Conservation (phyloP, 1,140 invertebrate species). For the Zophobas atratus region DNA sequence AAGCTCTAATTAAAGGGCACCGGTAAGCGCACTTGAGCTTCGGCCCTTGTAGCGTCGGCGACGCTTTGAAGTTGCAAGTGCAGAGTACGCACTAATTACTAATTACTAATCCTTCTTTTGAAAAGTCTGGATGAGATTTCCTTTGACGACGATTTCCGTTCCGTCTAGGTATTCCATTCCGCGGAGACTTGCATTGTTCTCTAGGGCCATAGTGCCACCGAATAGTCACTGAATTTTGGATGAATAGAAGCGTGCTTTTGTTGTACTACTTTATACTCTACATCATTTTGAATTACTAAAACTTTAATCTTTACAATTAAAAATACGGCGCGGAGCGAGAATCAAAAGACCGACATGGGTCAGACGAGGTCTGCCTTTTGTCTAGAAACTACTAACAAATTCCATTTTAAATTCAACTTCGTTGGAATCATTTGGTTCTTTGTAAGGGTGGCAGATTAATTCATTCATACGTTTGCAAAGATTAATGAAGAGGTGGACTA, state of each 20-base stretch:
- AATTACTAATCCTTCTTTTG: slow-evolving; percentile 55
- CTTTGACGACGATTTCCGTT: slow-evolving; percentile 53
- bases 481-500: too few relatives aligned
- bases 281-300: slow-evolving; percentile 14
- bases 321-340: background rate
- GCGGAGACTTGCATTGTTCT: slow-evolving; percentile 48
- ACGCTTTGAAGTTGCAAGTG: slow-evolving; percentile 52
- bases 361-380: background rate
- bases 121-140: slow-evolving; percentile 48
- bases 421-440: background rate
- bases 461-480: background rate
- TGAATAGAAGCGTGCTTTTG: slow-evolving; percentile 35
- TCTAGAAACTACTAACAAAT: background rate
- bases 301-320: slow-evolving; percentile 25
- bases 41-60: slow-evolving; percentile 20
- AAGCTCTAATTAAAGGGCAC: slow-evolving; percentile 52
- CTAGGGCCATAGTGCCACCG: slow-evolving; percentile 9
- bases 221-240: slow-evolving; percentile 23
- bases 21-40: slow-evolving; percentile 37
- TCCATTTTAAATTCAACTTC: background rate
- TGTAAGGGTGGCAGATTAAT: background rate
- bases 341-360: slow-evolving; percentile 7
- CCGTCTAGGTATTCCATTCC: slow-evolving; percentile 53
- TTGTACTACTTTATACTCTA: slow-evolving; percentile 35
- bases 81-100: slow-evolving; percentile 55